Percentiles rank a stretch among this genome's conserved stretches.
These are phyloP conservation scores for Heliconius melpomene DNA, from an alignment of 1,140 invertebrate genomes.

Conservation along the genomic window DNA sequence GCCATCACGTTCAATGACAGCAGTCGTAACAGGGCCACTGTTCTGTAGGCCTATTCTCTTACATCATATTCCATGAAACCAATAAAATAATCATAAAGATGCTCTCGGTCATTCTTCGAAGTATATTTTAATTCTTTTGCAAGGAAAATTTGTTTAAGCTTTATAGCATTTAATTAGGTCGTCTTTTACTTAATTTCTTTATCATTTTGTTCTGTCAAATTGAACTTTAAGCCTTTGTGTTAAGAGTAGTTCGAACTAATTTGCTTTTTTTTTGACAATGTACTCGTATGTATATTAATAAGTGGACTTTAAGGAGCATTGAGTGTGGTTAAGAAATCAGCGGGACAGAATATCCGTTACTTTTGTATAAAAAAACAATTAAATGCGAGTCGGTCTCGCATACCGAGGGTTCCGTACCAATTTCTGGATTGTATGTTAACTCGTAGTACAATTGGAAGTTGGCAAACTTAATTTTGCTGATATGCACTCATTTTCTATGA, in stretches of 20 bases:
- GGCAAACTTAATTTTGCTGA: too few relatives aligned
- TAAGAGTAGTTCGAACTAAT: background rate
- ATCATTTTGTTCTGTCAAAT: background rate
- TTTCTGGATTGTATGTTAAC: too few relatives aligned
- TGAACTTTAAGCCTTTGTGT: background rate
- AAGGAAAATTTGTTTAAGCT: conserved; percentile 10
- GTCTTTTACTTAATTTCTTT: background rate
- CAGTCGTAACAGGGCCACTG: too few relatives aligned
- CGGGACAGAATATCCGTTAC: background rate
- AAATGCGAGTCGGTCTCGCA: too few relatives aligned
- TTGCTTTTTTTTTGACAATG: background rate
- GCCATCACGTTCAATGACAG: too few relatives aligned
- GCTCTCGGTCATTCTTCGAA: conserved; percentile 21
- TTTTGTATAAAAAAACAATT: background rate
- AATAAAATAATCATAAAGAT: conserved; percentile 23
- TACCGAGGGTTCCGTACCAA: too few relatives aligned
- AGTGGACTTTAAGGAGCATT: conserved; percentile 6
- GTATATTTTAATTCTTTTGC: conserved; percentile 22
- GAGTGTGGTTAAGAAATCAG: background rate
- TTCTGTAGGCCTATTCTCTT: background rate
- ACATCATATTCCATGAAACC: background rate
- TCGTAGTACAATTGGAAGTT: too few relatives aligned
- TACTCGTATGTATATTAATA: conserved; percentile 2
- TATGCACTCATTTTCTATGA: too few relatives aligned
- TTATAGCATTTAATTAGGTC: conserved; percentile 27